phyloP scores from a whole-genome alignment of 2,113 vertebrate species.

The Coryphaenoides rupestris region DNA sequence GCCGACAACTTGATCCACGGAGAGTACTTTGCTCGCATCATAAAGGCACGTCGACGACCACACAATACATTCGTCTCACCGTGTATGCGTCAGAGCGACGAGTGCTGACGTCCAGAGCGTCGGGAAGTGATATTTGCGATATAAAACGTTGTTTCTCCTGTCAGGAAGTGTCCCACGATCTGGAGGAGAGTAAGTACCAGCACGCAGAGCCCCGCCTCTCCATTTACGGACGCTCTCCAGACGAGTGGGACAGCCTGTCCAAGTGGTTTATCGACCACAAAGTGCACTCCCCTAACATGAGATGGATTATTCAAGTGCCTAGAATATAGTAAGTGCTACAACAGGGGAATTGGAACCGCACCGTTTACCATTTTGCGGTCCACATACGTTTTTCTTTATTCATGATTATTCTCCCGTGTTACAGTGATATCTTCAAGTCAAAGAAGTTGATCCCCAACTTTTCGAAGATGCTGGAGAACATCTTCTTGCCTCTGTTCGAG shows the following conservation, averaged over 20 bases:
- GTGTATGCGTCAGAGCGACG: too few relatives aligned
- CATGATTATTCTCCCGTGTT: conserved; percentile 25
- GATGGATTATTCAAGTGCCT: conserved; percentile 93
- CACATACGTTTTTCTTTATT: background rate
- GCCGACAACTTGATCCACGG: conserved; percentile 89
- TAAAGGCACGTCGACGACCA: conserved; percentile 79
- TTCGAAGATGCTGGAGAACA: conserved; percentile 90
- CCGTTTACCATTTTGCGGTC: background rate
- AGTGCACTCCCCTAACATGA: conserved; percentile 89
- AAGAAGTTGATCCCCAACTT: conserved; percentile 86
- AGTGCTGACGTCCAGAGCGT: too few relatives aligned
- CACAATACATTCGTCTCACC: too few relatives aligned
- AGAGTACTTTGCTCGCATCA: conserved; percentile 94
- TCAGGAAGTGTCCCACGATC: conserved; percentile 85
- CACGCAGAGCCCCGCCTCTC: conserved; percentile 89
- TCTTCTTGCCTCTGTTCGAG: conserved; percentile 89
- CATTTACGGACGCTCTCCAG: conserved; percentile 83
- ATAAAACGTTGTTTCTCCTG: conserved; percentile 1
- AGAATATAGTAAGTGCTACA: conserved; percentile 86
- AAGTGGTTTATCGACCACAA: conserved; percentile 90
- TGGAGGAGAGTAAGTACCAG: conserved; percentile 94
- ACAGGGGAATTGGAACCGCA: too few relatives aligned
- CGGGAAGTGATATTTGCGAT: too few relatives aligned
- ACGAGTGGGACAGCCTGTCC: conserved; percentile 84
- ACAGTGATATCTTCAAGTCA: conserved; percentile 89